A percentile compares a stretch with the other conserved stretches of the same genome.
Evolutionary conservation across 1,140 invertebrate genomes (phyloP).

Genomic region (Lepidurus arcticus): DNA sequence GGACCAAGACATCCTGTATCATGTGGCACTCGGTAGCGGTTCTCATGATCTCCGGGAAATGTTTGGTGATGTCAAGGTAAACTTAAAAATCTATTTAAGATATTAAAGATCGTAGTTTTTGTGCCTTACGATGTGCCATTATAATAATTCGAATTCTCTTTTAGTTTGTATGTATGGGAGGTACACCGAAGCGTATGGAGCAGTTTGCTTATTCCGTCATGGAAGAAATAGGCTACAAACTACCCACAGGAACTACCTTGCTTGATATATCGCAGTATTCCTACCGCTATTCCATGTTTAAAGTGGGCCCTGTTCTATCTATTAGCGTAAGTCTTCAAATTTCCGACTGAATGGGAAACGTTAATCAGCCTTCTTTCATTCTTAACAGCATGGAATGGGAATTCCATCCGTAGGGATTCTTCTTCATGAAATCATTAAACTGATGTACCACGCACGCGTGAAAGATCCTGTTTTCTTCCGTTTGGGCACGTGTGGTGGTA

Average conservation of each 20-base stretch:
- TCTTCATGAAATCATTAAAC: slow-evolving; percentile 86
- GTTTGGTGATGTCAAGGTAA: slow-evolving; percentile 93
- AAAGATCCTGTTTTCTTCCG: slow-evolving; percentile 84
- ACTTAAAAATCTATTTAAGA: slow-evolving; percentile 16
- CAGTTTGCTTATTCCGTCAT: slow-evolving; percentile 87
- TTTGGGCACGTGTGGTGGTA: slow-evolving; percentile 88
- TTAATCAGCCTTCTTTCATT: slow-evolving; percentile 29
- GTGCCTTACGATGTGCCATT: slow-evolving; percentile 37
- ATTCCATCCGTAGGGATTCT: slow-evolving; percentile 85
- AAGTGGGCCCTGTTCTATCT: slow-evolving; percentile 88
- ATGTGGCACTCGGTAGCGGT: slow-evolving; percentile 82
- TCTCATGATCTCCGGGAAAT: slow-evolving; percentile 89
- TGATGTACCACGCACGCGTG: slow-evolving; percentile 84
- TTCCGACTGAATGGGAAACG: neutral
- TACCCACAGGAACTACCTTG: slow-evolving; percentile 77
- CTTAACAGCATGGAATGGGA: slow-evolving; percentile 81
- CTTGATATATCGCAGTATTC: slow-evolving; percentile 86
- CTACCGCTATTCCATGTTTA: slow-evolving; percentile 94
- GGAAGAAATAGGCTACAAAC: slow-evolving; percentile 77
- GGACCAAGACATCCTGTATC: slow-evolving; percentile 91
- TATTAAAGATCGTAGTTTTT: slow-evolving; percentile 22
- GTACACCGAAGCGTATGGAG: slow-evolving; percentile 89
- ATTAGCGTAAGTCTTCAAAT: slow-evolving; percentile 68
- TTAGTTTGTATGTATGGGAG: slow-evolving; percentile 96
- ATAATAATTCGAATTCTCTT: slow-evolving; percentile 37